Conservation (phyloP, 2,888 invertebrate genomes). For the Carabus problematicus region DNA sequence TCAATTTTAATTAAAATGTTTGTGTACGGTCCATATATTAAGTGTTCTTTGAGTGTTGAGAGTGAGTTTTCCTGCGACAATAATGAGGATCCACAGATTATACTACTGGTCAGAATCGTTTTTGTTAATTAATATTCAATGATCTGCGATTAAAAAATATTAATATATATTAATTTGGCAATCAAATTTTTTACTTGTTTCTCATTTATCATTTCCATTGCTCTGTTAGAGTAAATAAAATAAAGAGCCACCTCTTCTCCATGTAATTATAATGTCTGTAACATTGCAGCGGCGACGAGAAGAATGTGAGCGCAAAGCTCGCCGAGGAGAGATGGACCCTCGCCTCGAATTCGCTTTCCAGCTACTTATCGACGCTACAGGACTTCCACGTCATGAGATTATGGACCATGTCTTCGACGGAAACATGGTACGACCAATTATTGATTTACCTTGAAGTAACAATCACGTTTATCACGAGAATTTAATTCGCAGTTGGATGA, state of each 20-base stretch:
- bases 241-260: neutral
- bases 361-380: constrained; percentile 83
- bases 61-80: constrained; percentile 10
- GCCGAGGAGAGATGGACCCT: constrained; percentile 92
- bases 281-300: constrained; percentile 73
- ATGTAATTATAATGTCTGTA: neutral
- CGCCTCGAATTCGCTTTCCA: constrained; percentile 90
- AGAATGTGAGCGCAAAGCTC: constrained; percentile 91
- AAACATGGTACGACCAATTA: constrained; percentile 71
- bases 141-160: too few relatives aligned
- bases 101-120: neutral
- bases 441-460: neutral
- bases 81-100: neutral
- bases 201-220: too few relatives aligned
- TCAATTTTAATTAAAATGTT: constrained; percentile 28
- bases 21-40: constrained; percentile 13
- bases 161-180: too few relatives aligned
- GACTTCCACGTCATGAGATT: constrained; percentile 80
- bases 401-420: constrained; percentile 93
- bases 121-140: too few relatives aligned
- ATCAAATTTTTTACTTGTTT: too few relatives aligned
- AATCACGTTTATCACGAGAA: constrained; percentile 17
- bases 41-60: constrained; percentile 9
- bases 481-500: constrained; percentile 73
- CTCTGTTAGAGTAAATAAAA: too few relatives aligned